These are phyloP conservation scores for Oasisia sp. DNA, from an alignment of 2,888 invertebrate genomes.

Conservation along the genomic window DNA sequence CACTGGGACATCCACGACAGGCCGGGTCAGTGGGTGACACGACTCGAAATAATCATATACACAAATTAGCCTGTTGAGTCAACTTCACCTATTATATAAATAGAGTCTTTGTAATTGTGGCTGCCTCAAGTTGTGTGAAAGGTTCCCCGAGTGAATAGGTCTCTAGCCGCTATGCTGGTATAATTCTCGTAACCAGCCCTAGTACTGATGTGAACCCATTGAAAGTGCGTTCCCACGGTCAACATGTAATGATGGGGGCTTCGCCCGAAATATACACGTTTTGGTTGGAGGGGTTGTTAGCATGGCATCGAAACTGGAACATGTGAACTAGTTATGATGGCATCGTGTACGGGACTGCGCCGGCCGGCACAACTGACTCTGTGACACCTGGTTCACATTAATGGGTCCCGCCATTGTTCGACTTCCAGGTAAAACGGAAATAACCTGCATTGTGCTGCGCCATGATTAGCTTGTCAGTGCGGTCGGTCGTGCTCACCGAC, in stretches of 20 bases:
- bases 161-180: not conserved
- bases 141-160: not conserved
- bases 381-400: slow-evolving; percentile 12
- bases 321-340: not conserved
- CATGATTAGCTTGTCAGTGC: slow-evolving; percentile 17
- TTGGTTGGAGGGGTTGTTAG: not conserved
- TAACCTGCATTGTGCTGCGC: not conserved
- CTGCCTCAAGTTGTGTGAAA: slow-evolving; percentile 6
- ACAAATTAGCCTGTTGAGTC: not conserved
- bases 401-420: not conserved
- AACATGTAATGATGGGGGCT: not conserved
- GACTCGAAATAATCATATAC: not conserved
- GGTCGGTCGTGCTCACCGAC: not conserved
- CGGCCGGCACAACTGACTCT: not conserved
- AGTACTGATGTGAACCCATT: not conserved
- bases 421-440: slow-evolving; percentile 17
- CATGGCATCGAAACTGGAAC: not conserved
- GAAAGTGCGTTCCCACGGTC: not conserved
- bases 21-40: not conserved
- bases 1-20: not conserved
- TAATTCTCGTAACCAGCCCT: not conserved
- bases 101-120: not conserved
- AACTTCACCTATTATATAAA: not conserved
- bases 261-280: not conserved
- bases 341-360: not conserved